Conservation (phyloP, 2,888 invertebrate genomes). For the Sesia bembeciformis region DNA sequence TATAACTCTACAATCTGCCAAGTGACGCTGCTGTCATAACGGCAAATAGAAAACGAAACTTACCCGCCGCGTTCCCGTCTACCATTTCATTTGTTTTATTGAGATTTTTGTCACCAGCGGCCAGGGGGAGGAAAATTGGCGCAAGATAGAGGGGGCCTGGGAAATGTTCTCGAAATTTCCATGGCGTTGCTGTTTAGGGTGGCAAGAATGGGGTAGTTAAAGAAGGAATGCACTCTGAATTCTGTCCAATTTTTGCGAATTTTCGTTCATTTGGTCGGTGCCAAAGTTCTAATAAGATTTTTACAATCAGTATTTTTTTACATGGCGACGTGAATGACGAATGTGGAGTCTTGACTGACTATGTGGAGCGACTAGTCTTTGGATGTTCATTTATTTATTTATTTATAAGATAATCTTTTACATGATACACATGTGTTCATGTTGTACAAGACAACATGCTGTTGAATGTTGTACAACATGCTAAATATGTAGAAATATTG, state of each 20-base stretch:
- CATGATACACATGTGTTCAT: no score
- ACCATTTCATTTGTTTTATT: constrained; percentile 4
- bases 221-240: constrained; percentile 26
- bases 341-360: no score
- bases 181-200: constrained; percentile 6
- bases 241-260: background rate
- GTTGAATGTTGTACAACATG: no score
- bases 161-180: constrained; percentile 3
- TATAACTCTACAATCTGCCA: no score
- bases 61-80: background rate
- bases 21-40: no score
- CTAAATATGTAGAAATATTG: no score
- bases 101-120: constrained; percentile 4
- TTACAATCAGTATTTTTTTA: no score
- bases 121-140: constrained; percentile 5
- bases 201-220: constrained; percentile 23
- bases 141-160: constrained; percentile 5
- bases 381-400: no score
- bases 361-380: no score
- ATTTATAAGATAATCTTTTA: no score
- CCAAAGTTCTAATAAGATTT: background rate
- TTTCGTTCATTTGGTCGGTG: background rate
- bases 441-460: no score
- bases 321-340: no score
- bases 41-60: constrained; percentile 1